These are phyloP conservation scores for Hippotragus niger DNA, from an alignment of 2,113 vertebrate species.

Conservation along the genomic window DNA sequence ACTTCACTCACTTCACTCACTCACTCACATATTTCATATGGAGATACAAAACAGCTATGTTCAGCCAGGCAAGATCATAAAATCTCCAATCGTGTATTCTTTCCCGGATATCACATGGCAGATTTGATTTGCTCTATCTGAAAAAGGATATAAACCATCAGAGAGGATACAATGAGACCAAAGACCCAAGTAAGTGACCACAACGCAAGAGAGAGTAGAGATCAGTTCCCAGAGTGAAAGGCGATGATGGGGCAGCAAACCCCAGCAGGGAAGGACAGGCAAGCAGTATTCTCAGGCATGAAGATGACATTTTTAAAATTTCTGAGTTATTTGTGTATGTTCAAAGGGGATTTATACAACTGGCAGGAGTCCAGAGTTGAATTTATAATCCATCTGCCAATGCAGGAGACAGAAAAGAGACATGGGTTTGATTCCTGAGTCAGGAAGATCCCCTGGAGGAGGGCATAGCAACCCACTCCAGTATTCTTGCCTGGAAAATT, in stretches of 20 bases:
- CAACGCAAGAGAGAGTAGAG: not conserved
- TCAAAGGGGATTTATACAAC: not conserved
- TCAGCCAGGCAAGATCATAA: not conserved
- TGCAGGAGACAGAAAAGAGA: not conserved
- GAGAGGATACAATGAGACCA: not conserved
- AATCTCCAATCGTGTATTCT: not conserved
- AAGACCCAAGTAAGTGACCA: not conserved
- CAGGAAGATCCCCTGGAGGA: not conserved
- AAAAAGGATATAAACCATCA: not conserved
- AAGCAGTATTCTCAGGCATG: not conserved
- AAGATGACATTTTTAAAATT: not conserved
- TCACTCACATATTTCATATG: not conserved
- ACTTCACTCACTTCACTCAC: too few relatives aligned
- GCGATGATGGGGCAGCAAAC: fast-evolving
- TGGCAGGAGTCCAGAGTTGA: not conserved
- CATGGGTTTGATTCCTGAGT: not conserved
- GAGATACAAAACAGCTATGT: not conserved
- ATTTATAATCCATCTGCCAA: not conserved
- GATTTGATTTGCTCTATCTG: not conserved
- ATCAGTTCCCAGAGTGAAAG: not conserved
- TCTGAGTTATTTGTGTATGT: not conserved
- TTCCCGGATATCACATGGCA: not conserved
- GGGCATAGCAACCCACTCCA: not conserved
- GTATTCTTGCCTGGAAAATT: not conserved
- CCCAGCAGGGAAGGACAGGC: too few relatives aligned